Percentiles rank a stretch among this genome's conserved stretches.
These are phyloP conservation scores for Accipiter cooperii DNA, from an alignment of 2,113 vertebrate species.

Conservation along the genomic window DNA sequence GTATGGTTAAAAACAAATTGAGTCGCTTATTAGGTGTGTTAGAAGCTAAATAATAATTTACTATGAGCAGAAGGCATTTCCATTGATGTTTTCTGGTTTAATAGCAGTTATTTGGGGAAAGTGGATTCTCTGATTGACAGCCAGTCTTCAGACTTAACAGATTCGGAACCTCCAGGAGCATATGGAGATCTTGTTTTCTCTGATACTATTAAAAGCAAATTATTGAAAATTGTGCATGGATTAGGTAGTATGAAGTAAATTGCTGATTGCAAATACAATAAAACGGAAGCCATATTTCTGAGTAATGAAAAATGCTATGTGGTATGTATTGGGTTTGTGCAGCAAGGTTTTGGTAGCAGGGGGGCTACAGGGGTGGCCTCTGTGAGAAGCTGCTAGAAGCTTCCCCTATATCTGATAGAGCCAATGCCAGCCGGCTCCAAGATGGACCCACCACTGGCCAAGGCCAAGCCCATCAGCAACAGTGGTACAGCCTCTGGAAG, in stretches of 20 bases:
- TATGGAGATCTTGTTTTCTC: background rate
- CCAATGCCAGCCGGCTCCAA: too few relatives aligned
- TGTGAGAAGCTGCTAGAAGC: too few relatives aligned
- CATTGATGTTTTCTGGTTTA: background rate
- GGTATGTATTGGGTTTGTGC: too few relatives aligned
- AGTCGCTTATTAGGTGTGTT: accelerated
- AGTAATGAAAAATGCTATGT: background rate
- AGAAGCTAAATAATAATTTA: background rate
- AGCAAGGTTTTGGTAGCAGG: too few relatives aligned
- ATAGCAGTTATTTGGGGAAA: background rate
- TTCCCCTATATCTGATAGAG: too few relatives aligned
- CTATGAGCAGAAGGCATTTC: background rate
- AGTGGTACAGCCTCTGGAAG: too few relatives aligned
- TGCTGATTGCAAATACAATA: background rate
- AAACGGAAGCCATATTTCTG: background rate
- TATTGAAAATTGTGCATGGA: background rate
- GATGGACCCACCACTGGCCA: too few relatives aligned
- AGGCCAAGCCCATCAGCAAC: too few relatives aligned
- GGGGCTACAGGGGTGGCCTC: too few relatives aligned
- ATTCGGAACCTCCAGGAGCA: background rate
- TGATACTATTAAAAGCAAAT: accelerated
- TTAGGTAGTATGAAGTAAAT: background rate
- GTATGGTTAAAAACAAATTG: background rate
- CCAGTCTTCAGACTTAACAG: background rate
- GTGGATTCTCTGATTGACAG: background rate